Evolutionary conservation across 2,113 vertebrate species (phyloP), one percentile per base, ranked within the genome.

Genomic region (Xyliphius kryptos): DNA sequence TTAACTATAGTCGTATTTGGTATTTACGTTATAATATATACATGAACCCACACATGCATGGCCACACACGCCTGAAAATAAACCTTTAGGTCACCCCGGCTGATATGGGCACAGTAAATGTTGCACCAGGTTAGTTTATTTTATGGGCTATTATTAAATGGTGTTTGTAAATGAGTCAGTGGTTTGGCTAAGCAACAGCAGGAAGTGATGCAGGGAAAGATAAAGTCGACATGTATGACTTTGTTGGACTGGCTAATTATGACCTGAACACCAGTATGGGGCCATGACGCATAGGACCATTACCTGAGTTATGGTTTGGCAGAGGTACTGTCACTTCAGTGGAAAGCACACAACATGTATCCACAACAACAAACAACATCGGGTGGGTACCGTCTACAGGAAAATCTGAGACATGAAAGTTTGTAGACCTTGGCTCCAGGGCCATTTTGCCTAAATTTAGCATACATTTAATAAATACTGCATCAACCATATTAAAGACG

Each of bases 341-440:
- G 63, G 55, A 69, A 74, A 74, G 64, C 63, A 60, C 59, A 67
- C 54, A 74, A 70, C 65, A 61, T 44, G 72, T 56, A 70, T 70
- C 60, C 61, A 64, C 46, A 67, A 74, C 72, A 74, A 74, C 68
- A 70, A 74, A 74, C 64, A 70, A 55, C 47, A 48, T 14, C 2
- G 37, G 56, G 68, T 67, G 68, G 41, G 53, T 50, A 74, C 47
- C 36, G 48, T 66, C 58, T 61, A 40, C 46, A 56, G 70, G 72
- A 74, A 70, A 74, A 70, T 59, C 38, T 74, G 72, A 74, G n/a
- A n/a, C n/a, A n/a, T n/a, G n/a, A n/a, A n/a, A n/a, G n/a, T n/a
- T 53, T 71, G 72, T 67, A 63, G 56, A 56, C 64, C 44, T 70
- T 74, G 64, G 72, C 64, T 64, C 43, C 51, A 46, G 13, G 48